These are phyloP conservation scores for Chironomus tentans DNA, from an alignment of 2,888 invertebrate genomes.

Conservation along the genomic window DNA sequence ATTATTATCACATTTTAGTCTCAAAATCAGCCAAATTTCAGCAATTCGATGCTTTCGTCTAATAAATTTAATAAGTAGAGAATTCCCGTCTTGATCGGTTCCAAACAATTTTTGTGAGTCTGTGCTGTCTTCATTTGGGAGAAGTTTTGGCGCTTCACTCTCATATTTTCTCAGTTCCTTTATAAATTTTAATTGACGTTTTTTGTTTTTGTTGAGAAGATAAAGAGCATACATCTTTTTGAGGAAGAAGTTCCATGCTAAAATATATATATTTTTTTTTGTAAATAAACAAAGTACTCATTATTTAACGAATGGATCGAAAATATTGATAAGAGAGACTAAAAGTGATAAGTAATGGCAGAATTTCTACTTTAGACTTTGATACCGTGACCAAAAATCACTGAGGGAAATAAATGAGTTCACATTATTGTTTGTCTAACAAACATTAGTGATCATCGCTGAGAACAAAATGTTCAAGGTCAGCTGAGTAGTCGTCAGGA, in stretches of 20 bases:
- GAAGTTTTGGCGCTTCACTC: conserved; percentile 36
- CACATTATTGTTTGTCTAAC: too few species aligned
- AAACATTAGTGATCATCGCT: too few species aligned
- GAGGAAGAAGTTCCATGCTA: conserved; percentile 46
- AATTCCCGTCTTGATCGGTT: conserved; percentile 48
- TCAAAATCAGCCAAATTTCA: conserved; percentile 49
- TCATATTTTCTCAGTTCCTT: conserved; percentile 32
- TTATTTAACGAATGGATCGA: background rate
- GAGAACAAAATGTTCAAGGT: background rate
- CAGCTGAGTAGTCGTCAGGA: background rate
- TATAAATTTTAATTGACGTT: conserved; percentile 26
- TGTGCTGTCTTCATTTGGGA: conserved; percentile 37
- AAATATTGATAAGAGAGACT: background rate
- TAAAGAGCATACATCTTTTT: conserved; percentile 43
- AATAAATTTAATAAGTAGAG: conserved; percentile 47
- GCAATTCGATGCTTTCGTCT: conserved; percentile 45
- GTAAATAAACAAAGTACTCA: too few species aligned
- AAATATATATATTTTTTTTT: background rate
- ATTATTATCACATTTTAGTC: conserved; percentile 37
- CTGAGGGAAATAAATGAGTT: too few species aligned
- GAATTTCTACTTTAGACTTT: too few species aligned
- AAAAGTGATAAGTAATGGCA: background rate
- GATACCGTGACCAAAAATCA: too few species aligned
- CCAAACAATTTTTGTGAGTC: conserved; percentile 46
- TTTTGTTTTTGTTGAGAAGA: conserved; percentile 41